Evolutionary conservation across 2,797 vertebrate genomes (phyloP).

Genomic region (Euphonia xanthogaster): DNA sequence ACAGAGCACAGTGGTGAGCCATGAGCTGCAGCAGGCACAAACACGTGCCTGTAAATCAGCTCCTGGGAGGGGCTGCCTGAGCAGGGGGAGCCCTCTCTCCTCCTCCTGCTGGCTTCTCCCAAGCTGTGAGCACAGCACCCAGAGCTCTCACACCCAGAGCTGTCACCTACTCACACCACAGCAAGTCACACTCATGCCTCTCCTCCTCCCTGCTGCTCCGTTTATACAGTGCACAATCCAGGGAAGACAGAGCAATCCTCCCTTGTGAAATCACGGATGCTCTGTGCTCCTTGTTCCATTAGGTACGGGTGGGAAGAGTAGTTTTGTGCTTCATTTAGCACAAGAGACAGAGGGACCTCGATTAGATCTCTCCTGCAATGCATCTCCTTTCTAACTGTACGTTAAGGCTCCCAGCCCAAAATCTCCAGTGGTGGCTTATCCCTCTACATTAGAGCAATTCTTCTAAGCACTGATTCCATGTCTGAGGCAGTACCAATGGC

Average conservation of each 20-base stretch:
- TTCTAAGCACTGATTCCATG: background rate
- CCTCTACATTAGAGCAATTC: background rate
- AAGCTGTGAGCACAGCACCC: background rate
- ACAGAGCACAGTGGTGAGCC: background rate
- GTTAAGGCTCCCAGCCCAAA: background rate
- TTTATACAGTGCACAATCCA: background rate
- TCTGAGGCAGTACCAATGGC: background rate
- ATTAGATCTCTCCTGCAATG: slow-evolving; percentile 21
- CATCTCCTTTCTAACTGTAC: background rate
- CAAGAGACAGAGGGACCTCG: slow-evolving; percentile 41
- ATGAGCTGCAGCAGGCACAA: background rate
- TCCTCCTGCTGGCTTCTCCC: background rate
- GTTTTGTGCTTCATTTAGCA: slow-evolving; percentile 47
- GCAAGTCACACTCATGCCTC: background rate
- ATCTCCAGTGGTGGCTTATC: background rate
- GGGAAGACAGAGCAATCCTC: background rate
- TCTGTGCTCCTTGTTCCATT: background rate
- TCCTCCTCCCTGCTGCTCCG: background rate
- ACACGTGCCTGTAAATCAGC: background rate
- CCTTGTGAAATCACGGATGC: background rate
- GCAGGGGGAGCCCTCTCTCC: background rate
- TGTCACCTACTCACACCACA: background rate
- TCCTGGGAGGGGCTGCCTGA: background rate
- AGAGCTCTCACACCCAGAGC: background rate
- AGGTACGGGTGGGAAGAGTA: slow-evolving; percentile 4